phyloP scores from a whole-genome alignment of 2,888 invertebrate species.

The Tetrapedia diversipes region DNA sequence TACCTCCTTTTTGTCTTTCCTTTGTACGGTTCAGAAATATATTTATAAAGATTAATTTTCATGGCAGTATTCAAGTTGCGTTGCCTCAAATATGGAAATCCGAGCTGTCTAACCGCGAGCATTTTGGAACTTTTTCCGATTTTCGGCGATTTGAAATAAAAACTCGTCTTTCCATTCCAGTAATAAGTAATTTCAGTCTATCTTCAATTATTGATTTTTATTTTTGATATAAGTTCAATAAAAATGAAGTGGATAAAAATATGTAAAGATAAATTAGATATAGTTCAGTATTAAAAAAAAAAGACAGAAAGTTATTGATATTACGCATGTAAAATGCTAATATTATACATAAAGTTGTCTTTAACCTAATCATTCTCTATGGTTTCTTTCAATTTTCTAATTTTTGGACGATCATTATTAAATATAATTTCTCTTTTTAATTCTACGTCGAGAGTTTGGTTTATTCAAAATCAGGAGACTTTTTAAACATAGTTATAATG shows the following conservation, averaged over 20 bases:
- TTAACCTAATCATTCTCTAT: too few species aligned
- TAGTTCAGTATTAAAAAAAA: too few species aligned
- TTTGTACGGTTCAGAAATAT: slow-evolving; percentile 57
- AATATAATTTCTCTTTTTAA: too few species aligned
- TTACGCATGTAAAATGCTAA: slow-evolving; percentile 8
- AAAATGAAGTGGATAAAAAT: not conserved
- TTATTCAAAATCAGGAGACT: too few species aligned
- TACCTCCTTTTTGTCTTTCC: slow-evolving; percentile 11
- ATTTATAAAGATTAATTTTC: slow-evolving; percentile 62
- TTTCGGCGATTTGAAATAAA: slow-evolving; percentile 23
- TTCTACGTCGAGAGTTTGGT: too few species aligned
- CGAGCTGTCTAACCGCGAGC: slow-evolving; percentile 25
- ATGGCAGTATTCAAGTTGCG: slow-evolving; percentile 67
- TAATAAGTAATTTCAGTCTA: not conserved
- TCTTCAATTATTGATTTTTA: not conserved
- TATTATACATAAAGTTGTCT: slow-evolving; percentile 10
- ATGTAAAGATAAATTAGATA: too few species aligned
- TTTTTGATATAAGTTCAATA: not conserved
- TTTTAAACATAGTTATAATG: too few species aligned
- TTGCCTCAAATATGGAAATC: slow-evolving; percentile 60
- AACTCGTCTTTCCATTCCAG: not conserved
- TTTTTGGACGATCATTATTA: too few species aligned
- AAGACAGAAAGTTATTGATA: not conserved
- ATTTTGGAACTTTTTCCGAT: not conserved
- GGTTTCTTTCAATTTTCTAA: too few species aligned